Evolutionary conservation across 2,888 invertebrate species (phyloP), one percentile per base, ranked within the genome.

Genomic region (Rosalia funebris): DNA sequence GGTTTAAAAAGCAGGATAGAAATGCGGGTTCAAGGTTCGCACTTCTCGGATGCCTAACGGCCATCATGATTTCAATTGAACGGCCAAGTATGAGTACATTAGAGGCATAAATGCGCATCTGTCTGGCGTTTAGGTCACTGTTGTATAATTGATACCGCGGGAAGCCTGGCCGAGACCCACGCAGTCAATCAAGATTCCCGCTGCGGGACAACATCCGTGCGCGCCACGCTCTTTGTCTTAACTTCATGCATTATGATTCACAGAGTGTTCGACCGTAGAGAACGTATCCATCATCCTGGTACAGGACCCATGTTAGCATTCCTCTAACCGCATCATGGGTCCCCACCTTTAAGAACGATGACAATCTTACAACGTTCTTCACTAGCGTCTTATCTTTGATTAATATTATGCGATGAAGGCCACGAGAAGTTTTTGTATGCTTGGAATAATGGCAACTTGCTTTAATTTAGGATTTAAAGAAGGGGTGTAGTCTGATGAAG

Each of bases 61-160:
- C 39, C 39, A 20, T 50, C 50, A 50, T 54, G 44, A 45, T 45
- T 54, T 54, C 54, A 34, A 44, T 44, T 54, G 54, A 45, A 45
- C 14, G 37, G 54, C 45, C 42, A 54, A 20, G 36, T 54, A 34
- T 34, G 37, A 54, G 44, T 34, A 44, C 44, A 44, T 54, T 54
- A 44, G 14, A 44, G 34, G 20, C 12, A 47, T n/a, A 56, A 56
- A 39, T 39, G 63, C 55, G 58, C 57, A 64, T 64, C 61, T 56
- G 62, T 57, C 48, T 45, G 58, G 54, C 48, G 59, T 62, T 47
- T 50, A 50, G 36, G 57, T 50, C 50, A 44, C 44, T 32, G 46
- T 31, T 42, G 25, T 60, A 62, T 69, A 76, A 77, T 77, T 76
- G 76, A 75, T 77, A 75, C 77, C 66, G 75, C 76, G 74, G 77